These are phyloP conservation scores for Thereva nobilitata DNA, from an alignment of 2,888 invertebrate species.

Conservation along the genomic window DNA sequence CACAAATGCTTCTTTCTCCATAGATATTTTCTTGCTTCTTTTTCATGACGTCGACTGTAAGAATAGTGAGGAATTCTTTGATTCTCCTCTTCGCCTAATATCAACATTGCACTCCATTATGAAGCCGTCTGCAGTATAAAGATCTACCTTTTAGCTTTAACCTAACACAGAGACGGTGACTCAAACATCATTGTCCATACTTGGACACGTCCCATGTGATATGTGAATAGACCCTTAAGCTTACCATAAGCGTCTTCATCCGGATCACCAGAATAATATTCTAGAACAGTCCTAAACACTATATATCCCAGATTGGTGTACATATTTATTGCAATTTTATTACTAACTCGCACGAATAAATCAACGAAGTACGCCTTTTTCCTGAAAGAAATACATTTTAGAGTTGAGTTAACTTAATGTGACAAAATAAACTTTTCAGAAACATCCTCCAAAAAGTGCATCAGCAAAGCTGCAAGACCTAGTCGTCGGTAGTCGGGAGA, in stretches of 20 bases:
- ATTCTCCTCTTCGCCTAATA: too few relatives aligned
- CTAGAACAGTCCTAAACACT: conserved; percentile 92
- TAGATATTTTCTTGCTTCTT: too few relatives aligned
- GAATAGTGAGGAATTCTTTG: too few relatives aligned
- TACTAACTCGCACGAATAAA: conserved; percentile 96
- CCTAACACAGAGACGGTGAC: too few relatives aligned
- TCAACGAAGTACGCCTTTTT: conserved; percentile 97
- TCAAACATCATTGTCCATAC: too few relatives aligned
- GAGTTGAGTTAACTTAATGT: conserved; percentile 21
- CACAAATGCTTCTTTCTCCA: too few relatives aligned
- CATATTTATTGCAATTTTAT: conserved; percentile 97
- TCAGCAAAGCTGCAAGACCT: conserved; percentile 89
- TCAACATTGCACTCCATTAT: too few relatives aligned
- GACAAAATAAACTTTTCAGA: conserved; percentile 78
- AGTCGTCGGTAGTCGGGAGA: conserved; percentile 91
- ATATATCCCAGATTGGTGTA: conserved; percentile 95
- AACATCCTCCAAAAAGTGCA: conserved; percentile 92
- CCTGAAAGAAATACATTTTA: conserved; percentile 60
- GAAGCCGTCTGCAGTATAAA: too few relatives aligned
- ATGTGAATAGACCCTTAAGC: conserved; percentile 29
- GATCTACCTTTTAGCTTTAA: too few relatives aligned
- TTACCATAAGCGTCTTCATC: conserved; percentile 99
- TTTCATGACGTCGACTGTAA: too few relatives aligned
- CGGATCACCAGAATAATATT: conserved; percentile 97
- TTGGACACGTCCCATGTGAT: too few relatives aligned